Evolutionary conservation across 2,113 vertebrate genomes (phyloP).

Genomic region (Bombycilla garrulus): DNA sequence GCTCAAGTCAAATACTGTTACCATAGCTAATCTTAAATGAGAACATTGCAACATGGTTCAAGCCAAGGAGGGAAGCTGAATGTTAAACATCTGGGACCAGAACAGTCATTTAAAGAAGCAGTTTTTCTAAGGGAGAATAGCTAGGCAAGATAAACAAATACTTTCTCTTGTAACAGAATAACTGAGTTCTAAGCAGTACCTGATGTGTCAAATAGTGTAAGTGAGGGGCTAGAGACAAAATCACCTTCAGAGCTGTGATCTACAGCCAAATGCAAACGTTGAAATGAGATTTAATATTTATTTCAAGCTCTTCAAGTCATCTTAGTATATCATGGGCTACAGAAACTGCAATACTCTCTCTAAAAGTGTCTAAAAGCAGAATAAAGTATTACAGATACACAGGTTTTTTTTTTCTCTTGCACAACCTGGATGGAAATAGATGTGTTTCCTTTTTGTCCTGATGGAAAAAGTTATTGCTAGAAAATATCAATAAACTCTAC

Average conservation of each 20-base stretch:
- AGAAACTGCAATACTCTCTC: background rate
- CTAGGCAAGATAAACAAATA: background rate
- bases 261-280: background rate
- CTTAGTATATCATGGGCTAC: background rate
- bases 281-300: background rate
- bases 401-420: background rate
- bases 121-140: background rate
- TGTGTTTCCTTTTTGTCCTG: background rate
- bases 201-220: background rate
- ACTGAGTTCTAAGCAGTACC: background rate
- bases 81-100: background rate
- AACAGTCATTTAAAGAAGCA: background rate
- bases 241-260: background rate
- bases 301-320: background rate
- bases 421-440: background rate
- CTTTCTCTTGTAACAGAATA: background rate
- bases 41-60: background rate
- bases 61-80: background rate
- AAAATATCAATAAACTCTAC: background rate
- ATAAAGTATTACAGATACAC: background rate
- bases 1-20: slow-evolving; percentile 6
- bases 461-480: background rate
- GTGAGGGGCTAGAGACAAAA: background rate
- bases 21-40: slow-evolving; percentile 13
- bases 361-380: background rate